Conservation (phyloP, 2,113 vertebrate genomes). For the Peromyscus californicus region DNA sequence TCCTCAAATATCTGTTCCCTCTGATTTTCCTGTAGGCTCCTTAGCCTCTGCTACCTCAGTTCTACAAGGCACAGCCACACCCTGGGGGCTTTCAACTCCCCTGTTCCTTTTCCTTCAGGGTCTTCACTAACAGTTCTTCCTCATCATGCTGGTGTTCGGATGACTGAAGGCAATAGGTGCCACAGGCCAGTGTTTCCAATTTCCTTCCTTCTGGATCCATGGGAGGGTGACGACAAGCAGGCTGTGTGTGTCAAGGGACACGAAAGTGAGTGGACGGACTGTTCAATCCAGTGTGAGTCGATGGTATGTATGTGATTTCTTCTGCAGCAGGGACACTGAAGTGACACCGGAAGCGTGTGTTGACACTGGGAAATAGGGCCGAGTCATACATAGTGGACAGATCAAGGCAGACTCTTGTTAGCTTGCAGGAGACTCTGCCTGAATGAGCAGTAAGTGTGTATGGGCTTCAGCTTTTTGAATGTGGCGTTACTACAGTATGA, state of each 20-base stretch:
- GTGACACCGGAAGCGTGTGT: not conserved
- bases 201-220: not conserved
- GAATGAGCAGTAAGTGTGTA: not conserved
- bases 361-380: not conserved
- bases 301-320: not conserved
- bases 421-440: not conserved
- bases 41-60: no score
- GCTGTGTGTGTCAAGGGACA: not conserved
- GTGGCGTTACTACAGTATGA: not conserved
- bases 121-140: not conserved
- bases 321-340: not conserved
- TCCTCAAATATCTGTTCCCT: not conserved
- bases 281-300: not conserved
- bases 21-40: not conserved
- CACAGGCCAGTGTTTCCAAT: not conserved
- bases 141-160: not conserved
- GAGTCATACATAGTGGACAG: not conserved
- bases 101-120: not conserved
- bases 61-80: rapidly evolving
- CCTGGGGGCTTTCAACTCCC: not conserved
- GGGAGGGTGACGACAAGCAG: not conserved
- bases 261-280: no score
- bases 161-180: not conserved
- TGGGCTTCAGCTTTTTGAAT: not conserved
- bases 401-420: not conserved